These are phyloP conservation scores for Anoplopoma fimbria DNA, from an alignment of 2,113 vertebrate genomes.

Conservation along the genomic window DNA sequence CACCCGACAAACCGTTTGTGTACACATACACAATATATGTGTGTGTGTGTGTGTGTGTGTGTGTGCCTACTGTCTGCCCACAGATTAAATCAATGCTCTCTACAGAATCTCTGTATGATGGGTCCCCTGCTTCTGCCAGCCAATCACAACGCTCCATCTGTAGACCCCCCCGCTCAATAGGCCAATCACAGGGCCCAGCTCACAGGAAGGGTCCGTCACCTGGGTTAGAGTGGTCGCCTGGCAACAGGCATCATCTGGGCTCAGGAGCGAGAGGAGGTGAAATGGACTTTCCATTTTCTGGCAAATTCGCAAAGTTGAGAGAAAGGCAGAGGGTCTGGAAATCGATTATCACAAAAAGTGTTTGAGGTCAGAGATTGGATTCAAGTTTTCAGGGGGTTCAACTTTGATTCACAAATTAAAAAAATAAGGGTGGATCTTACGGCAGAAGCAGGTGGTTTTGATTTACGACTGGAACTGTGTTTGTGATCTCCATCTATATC, in stretches of 20 bases:
- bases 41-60: slow-evolving; percentile 27
- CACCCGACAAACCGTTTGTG: slow-evolving; percentile 26
- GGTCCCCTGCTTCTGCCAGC: slow-evolving; percentile 57
- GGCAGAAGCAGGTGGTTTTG: not conserved
- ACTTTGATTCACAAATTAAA: slow-evolving; percentile 22
- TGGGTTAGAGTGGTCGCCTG: slow-evolving; percentile 76
- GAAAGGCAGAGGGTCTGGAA: slow-evolving; percentile 34
- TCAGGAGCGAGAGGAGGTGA: slow-evolving; percentile 48
- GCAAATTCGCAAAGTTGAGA: slow-evolving; percentile 49
- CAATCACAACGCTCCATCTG: slow-evolving; percentile 62
- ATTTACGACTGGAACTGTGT: slow-evolving; percentile 14
- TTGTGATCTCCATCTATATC: slow-evolving; percentile 7
- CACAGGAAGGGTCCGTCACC: slow-evolving; percentile 76
- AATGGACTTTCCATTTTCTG: slow-evolving; percentile 57
- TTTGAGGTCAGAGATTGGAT: slow-evolving; percentile 36
- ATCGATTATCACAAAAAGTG: slow-evolving; percentile 37
- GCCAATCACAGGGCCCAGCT: slow-evolving; percentile 72
- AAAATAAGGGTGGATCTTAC: slow-evolving; percentile 9
- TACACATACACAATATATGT: not conserved
- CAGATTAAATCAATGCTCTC: slow-evolving; percentile 78
- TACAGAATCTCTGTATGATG: slow-evolving; percentile 64
- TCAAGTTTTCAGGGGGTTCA: slow-evolving; percentile 25
- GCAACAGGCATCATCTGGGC: slow-evolving; percentile 74
- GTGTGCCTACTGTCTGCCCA: slow-evolving; percentile 45
- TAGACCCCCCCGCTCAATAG: slow-evolving; percentile 30